Percentiles rank a stretch among this genome's conserved stretches.
phyloP scores from a whole-genome alignment of 2,888 invertebrate genomes.

The Antitype chi region DNA sequence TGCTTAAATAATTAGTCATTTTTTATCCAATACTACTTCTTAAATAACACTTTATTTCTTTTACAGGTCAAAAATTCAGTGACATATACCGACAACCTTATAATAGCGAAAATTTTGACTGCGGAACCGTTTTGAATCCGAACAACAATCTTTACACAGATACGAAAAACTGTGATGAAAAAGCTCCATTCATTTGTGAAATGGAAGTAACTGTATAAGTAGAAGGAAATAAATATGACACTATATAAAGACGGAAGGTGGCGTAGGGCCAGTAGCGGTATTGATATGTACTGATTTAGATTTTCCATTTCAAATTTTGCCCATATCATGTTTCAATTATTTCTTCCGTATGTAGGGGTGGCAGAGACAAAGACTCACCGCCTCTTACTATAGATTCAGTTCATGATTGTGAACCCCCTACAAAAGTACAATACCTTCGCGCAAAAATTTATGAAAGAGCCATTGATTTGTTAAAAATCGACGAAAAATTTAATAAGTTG shows the following conservation, averaged over 20 bases:
- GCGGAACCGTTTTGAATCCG: slow-evolving; percentile 15
- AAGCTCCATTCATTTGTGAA: slow-evolving; percentile 29
- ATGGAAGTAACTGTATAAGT: slow-evolving; percentile 23
- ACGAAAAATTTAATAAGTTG: no score
- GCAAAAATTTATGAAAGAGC: no score
- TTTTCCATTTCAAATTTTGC: neutral
- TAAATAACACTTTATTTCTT: slow-evolving; percentile 20
- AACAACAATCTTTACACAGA: neutral
- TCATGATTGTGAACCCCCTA: no score
- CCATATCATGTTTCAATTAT: neutral
- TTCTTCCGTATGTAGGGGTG: no score
- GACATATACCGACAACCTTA: slow-evolving; percentile 38
- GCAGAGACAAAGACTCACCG: no score
- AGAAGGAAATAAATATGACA: neutral
- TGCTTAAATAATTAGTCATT: neutral
- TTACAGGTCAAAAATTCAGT: slow-evolving; percentile 65
- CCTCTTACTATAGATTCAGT: no score
- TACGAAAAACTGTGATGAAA: slow-evolving; percentile 2
- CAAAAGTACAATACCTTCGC: no score
- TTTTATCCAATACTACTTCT: slow-evolving; percentile 1
- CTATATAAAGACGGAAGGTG: neutral
- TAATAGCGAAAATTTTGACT: neutral
- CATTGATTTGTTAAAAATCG: no score
- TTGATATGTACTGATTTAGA: neutral
- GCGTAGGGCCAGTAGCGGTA: neutral